Base-by-base conservation (phyloP, 2,888 invertebrate species). In the Drosophila meridiana region DNA sequence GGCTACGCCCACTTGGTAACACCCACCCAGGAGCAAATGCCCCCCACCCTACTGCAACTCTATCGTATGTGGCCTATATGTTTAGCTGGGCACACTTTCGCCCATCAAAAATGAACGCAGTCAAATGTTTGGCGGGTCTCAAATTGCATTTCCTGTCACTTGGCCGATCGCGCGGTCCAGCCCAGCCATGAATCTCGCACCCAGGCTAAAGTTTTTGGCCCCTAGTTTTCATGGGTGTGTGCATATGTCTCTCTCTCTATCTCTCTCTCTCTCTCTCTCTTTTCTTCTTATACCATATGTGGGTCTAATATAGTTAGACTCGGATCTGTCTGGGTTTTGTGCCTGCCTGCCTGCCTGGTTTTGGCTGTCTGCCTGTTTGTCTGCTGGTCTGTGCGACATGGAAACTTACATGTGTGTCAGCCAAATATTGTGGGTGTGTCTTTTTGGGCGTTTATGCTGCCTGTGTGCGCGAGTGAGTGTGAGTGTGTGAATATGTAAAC, bases 61-160 rank as follows among this genome's bases (percentile, higher is more conserved):
- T 56, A 50, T 52, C 47, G 58, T 68, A 76, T 76, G 67, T 68
- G 36, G 57, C 43, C 38, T 11, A 48, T 59, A 47, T 45, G 52
- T 28, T 36, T 63, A 63, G 69, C 69, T 76, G 69, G 72, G 66
- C 74, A 74, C 71, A 87, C 89, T 89, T 87, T 87, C 80, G 87
- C 88, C 88, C 85, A 82, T 82, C 85, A 71, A 78, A 78, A 80
- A 72, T 84, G 74, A 79, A 87, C 82, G 77, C 69, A 80, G 85
- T 89, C 85, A 82, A 86, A 86, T 69, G 69, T 73, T 84, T 82
- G 60, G 78, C 80, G 74, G 73, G 74, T 45, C 89, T 89, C 78
- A 87, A 86, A 89, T 86, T 87, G 89, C 85, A 89, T 86, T 86
- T 89, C 89, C 89, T 89, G 87, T 87, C 89, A 89, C 87, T 87